Evolutionary conservation across 2,888 invertebrate genomes (phyloP), one percentile per base, ranked within the genome.

Genomic region (Drosophila dives): DNA sequence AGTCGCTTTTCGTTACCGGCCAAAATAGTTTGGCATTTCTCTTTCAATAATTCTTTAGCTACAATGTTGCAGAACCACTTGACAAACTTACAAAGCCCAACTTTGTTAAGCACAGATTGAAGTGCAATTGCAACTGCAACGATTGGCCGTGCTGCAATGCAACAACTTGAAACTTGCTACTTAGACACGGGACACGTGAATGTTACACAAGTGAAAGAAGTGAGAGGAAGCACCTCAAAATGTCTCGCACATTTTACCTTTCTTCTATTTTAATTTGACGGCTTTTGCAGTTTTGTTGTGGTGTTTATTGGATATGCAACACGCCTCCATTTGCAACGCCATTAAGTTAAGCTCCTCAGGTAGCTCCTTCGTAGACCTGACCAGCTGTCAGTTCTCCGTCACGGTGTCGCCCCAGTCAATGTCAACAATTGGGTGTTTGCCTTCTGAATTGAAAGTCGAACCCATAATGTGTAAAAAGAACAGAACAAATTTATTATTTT

Each of bases 261-360:
- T 26, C 12, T 12, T 5, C 20, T 15, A 48, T 64, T n/a, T n/a
- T 17, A 51, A 36, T 20, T 29, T 50, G n/a, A 64, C 49, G 33
- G 29, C 33, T 40, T 65, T 66, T 66, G 66, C 59, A 75, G 64
- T 75, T 77, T 70, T 73, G 64, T 64, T 75, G 79, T 63, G 60
- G 56, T 65, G 66, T 71, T 82, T 83, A 83, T 83, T 75, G 80
- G 69, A 80, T 75, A 75, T 68, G 56, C 15, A 42, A 32, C 59
- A 70, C 63, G 49, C 72, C 55, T 20, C 36, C 32, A 10, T 17
- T 23, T 26, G 8, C 33, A 62, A 36, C 55, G 58, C 62, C 73
- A 66, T n/a, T 60, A 73, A 74, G 59, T 74, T 70, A 65, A 62
- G 45, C 20, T 23, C 1, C 20, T 42, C 11, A 20, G 20, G 20